Evolutionary conservation across 2,113 vertebrate species (phyloP), one percentile per base, ranked within the genome.

Genomic region (Ciconia stormi): DNA sequence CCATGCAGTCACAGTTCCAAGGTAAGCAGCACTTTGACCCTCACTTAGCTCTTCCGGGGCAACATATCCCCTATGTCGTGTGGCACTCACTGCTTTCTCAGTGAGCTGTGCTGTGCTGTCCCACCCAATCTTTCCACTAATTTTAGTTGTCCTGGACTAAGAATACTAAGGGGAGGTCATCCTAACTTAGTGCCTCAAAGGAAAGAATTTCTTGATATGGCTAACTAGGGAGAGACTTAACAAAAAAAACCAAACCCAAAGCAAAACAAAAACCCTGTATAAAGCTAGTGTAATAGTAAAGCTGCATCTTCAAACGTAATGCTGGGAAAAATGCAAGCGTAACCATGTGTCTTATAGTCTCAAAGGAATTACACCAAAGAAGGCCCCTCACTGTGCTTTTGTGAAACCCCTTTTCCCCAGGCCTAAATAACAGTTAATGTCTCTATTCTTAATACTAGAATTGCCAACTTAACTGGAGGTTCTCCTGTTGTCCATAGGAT

Each of bases 31-130:
- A 36, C 67, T 94, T 77, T 44, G 71, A 87, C 62, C 62, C 32
- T 87, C 30, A 7, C 21, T 36, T 40, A 5, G 11, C 27, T 63
- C 14, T 83, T 52, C 46, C 76, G 19, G 30, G 70, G 40, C 16
- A 73, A 22, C 9, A 1, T 42, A 30, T 11, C 38, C 0, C 0
- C 12, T 22, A 0, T 30, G 30, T 56, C 0, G 6, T 0, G 1
- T 58, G 50, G 72, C 49, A 38, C 44, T 65, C 6, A 1, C 30
- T 19, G 25, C 42, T 67, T 62, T 20, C 38, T 59, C 1, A 0
- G 62, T 18, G 62, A 72, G n/a, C 73, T 73, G 63, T 1, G n/a
- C 73, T 73, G 63, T 1, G 1, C 18, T 0, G 0, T 34, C 42
- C 59, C 34, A 32, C 22, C 11, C 65, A 27, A 2, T 38, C 46